Percentiles rank a stretch among this genome's conserved stretches.
Evolutionary conservation across 1,140 invertebrate genomes (phyloP).

Genomic region (Goniozus legneri): DNA sequence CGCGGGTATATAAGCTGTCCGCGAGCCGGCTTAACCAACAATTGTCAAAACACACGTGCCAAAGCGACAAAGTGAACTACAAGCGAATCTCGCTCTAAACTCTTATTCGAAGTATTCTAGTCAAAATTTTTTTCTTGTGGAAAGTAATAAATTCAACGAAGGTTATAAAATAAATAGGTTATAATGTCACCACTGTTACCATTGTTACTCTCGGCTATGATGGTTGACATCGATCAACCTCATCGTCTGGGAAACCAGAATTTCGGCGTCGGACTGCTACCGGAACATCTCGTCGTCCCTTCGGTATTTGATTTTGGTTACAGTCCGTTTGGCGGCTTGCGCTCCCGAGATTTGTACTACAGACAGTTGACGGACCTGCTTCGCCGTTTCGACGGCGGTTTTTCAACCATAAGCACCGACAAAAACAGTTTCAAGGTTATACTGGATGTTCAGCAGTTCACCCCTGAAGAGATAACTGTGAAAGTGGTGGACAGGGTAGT

Average conservation of each 20-base stretch:
- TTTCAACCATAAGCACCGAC: not conserved
- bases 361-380: slow-evolving; percentile 14
- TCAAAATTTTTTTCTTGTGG: no score
- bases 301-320: not conserved
- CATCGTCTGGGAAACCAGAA: slow-evolving; percentile 31
- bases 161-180: not conserved
- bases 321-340: not conserved
- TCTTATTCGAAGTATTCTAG: no score
- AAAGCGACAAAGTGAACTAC: no score
- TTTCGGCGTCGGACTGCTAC: slow-evolving; percentile 29
- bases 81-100: no score
- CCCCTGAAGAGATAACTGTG: slow-evolving; percentile 13
- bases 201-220: slow-evolving; percentile 46
- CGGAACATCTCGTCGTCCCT: slow-evolving; percentile 21
- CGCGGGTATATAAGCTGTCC: no score
- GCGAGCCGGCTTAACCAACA: no score
- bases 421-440: slow-evolving; percentile 9
- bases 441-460: slow-evolving; percentile 14
- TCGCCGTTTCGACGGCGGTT: not conserved
- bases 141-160: no score
- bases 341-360: slow-evolving; percentile 15
- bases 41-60: no score
- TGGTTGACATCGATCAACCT: slow-evolving; percentile 30
- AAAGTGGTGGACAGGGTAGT: slow-evolving; percentile 37
- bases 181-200: slow-evolving; percentile 47